Evolutionary conservation across 2,797 vertebrate genomes (phyloP).

Genomic region (Spheniscus humboldti): DNA sequence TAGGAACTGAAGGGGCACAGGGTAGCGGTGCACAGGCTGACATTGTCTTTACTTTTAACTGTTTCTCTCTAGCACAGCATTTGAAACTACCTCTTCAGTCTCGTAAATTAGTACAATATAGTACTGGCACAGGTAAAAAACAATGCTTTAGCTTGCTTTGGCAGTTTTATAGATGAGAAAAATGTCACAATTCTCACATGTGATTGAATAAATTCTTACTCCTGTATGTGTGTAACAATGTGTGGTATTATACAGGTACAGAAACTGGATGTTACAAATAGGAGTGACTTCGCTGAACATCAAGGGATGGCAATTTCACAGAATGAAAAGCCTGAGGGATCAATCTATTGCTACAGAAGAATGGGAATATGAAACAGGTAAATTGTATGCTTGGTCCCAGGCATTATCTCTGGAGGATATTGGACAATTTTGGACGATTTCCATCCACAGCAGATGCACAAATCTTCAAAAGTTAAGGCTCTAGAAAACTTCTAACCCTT

Average conservation of each 20-base stretch:
- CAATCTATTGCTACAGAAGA: slow-evolving; percentile 32
- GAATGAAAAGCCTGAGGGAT: background rate
- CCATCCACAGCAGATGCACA: background rate
- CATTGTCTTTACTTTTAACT: background rate
- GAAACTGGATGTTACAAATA: background rate
- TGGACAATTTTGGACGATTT: background rate
- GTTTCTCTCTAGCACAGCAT: background rate
- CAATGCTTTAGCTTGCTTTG: background rate
- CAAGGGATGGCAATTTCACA: background rate
- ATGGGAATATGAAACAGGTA: slow-evolving; percentile 61
- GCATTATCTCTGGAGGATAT: slow-evolving; percentile 36
- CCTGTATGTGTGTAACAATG: background rate
- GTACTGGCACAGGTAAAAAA: background rate
- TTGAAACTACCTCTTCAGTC: background rate
- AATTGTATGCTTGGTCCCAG: slow-evolving; percentile 53
- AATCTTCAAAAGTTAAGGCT: background rate
- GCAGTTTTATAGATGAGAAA: background rate
- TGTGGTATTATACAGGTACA: background rate
- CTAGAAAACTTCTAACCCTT: background rate
- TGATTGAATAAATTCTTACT: background rate
- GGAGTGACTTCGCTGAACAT: background rate
- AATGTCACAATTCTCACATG: background rate
- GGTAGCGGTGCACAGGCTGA: background rate
- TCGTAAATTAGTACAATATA: background rate
- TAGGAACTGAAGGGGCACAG: background rate